phyloP scores from a whole-genome alignment of 2,113 vertebrate species.

The Mionectes macconnelli region DNA sequence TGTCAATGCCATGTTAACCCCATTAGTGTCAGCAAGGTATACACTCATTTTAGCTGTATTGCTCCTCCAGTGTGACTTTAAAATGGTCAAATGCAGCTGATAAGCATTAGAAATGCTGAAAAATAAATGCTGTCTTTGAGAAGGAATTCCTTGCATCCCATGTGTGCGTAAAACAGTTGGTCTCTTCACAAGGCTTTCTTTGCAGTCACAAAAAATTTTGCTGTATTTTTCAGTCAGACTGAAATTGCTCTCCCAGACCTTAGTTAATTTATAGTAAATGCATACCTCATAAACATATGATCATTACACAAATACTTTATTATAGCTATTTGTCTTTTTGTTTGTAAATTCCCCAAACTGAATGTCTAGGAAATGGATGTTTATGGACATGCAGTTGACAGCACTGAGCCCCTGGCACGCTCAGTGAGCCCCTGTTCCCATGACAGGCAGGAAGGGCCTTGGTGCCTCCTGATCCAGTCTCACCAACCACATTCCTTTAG shows the following conservation, averaged over 20 bases:
- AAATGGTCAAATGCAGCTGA: neutral
- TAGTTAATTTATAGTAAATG: neutral
- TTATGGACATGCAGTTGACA: neutral
- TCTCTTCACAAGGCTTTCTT: neutral
- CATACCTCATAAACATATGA: neutral
- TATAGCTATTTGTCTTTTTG: slow-evolving; percentile 6
- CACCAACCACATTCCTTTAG: neutral
- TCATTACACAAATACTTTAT: neutral
- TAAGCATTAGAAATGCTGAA: neutral
- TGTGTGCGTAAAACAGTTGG: neutral
- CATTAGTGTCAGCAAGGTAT: neutral
- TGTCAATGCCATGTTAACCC: neutral
- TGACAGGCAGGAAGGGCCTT: neutral
- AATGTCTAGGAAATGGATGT: neutral
- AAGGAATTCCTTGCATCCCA: neutral
- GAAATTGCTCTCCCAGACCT: neutral
- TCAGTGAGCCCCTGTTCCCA: neutral
- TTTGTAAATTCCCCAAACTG: neutral
- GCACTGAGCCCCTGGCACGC: neutral
- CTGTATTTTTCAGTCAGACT: neutral
- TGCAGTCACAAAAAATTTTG: neutral
- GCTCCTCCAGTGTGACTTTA: neutral
- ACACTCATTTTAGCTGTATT: neutral
- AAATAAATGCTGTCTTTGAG: neutral
- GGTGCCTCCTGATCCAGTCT: neutral